Evolutionary conservation across 1,140 invertebrate species (phyloP), one percentile per base, ranked within the genome.

Genomic region (Galendromus occidentalis): DNA sequence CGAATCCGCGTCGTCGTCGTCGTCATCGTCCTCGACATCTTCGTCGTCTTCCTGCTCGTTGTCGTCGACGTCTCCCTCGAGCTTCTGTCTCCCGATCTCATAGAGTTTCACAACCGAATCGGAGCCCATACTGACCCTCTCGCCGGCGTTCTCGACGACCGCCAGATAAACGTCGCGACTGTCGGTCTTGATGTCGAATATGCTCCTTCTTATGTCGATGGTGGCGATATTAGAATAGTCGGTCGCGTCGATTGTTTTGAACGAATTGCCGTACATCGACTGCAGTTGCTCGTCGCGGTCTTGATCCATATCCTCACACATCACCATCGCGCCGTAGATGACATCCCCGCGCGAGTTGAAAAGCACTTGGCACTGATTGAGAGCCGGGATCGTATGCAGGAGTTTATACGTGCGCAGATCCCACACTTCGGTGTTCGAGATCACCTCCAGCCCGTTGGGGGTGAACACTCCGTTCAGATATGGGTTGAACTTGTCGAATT

Each of bases 401-500:
- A 98, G 77, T 75, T 94, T 88, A 76, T 91, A 97, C 14, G 91
- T 95, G 67, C 93, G 80, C 7, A 98, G 74, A 75, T 98, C 94
- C 94, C 94, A 98, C 42, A 94, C 85, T 79, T 89, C 86, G 1
- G 85, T 88, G 71, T 88, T 88, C n/a, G 86, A 85, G 67, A 87
- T 83, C 47, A 83, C 80, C 79, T 98, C 92, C 42, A 91, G 79
- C 0, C 92, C 93, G 75, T 92, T 94, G 0, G 94, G 93, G 82
- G 98, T 93, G 74, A 98, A 99, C 1, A 93, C 85, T 0, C 94
- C 95, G 73, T 88, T 95, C 22, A 95, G 82, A 42, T 85, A 85
- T 73, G 93, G 86, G 77, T 97, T 96, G 22, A 98, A 81, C 76
- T 98, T 98, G 77, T 98, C 95, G 72, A 98, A 92, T 73, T 97